Evolutionary conservation across 2,888 invertebrate genomes (phyloP), one percentile per base, ranked within the genome.

Genomic region (Euclidia mi): DNA sequence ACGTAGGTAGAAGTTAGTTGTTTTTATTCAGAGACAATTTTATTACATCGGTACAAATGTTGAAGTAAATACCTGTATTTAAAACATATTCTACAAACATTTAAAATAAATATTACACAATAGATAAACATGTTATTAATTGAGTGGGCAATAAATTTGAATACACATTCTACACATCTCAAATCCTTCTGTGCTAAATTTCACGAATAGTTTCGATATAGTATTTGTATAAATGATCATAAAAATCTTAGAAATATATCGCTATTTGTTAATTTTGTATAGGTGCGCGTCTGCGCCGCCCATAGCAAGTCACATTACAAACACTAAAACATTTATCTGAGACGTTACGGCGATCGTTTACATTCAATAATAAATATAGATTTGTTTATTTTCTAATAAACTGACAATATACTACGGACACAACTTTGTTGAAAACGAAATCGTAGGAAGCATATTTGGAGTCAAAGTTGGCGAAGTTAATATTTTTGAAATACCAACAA

Each of bases 121-220:
- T 70, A 67, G 38, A 42, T 48, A 55, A 56, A 56, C 48, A 66
- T 50, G 56, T 49, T 45, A 59, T 55, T 62, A 62, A 69, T 68
- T 58, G 63, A 75, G n/a, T 66, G 63, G 60, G 47, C 79, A 80
- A 79, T 68, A 49, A 76, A 70, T 49, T 58, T 53, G 45, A 70
- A 69, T 75, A 79, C 71, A 79, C 71, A 75, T 61, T 66, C 85
- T 89, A 89, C 81, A 59, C 60, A 77, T 83, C 45, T 89, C 89
- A 90, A 90, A 89, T 90, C 90, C 89, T 58, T 88, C 81, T 79
- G 90, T 90, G 90, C 90, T 76, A 77, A 74, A 60, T 77, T 77
- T 70, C 45, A 62, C 60, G 59, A 71, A 69, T 31, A 63, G 57
- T 45, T 60, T 55, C 50, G 42, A 59, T 45, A 65, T 56, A 50